Evolutionary conservation across 1,140 invertebrate species (phyloP), one percentile per base, ranked within the genome.

Genomic region (Tetramorium simillimum): DNA sequence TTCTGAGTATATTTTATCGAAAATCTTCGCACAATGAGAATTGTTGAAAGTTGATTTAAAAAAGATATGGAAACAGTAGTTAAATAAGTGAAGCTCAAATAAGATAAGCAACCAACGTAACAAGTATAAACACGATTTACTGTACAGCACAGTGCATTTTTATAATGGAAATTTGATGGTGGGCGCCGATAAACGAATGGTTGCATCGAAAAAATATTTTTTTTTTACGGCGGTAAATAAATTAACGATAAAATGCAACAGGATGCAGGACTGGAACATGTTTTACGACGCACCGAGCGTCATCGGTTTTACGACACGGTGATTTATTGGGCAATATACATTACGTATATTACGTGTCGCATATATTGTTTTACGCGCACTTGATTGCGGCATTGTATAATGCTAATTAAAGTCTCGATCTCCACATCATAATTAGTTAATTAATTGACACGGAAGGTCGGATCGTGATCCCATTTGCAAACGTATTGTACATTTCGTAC

Each of bases 351-450:
- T 51, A 37, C 12, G 43, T 62, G 43, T 76, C 56, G 43, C 72
- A 18, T 58, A 69, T 43, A 43, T 43, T 43, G 43, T 69, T 80
- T 80, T 70, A 43, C 51, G 67, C 53, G 12, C 40, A 72, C 80
- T 82, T 82, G 80, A 72, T 72, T 82, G 46, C 65, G 24, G 4
- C 33, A 72, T 72, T 72, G 78, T 82, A 40, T 16, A 56, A 28
- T 73, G 80, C 40, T 81, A 73, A 73, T 82, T 82, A 82, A 72
- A 82, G 40, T 58, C 24, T 43, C 49, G 37, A 80, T 56, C 51
- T 72, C 49, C 16, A 46, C 37, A 58, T 72, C 56, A 81, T 81
- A 81, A 81, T 81, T 82, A 73, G 56, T 46, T 73, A 73, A 82
- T 82, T 73, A 58, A 82, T 82, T 56, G 67, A 60, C 40, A 37